phyloP scores from a whole-genome alignment of 2,113 vertebrate species.

The Ancistrus triradiatus region DNA sequence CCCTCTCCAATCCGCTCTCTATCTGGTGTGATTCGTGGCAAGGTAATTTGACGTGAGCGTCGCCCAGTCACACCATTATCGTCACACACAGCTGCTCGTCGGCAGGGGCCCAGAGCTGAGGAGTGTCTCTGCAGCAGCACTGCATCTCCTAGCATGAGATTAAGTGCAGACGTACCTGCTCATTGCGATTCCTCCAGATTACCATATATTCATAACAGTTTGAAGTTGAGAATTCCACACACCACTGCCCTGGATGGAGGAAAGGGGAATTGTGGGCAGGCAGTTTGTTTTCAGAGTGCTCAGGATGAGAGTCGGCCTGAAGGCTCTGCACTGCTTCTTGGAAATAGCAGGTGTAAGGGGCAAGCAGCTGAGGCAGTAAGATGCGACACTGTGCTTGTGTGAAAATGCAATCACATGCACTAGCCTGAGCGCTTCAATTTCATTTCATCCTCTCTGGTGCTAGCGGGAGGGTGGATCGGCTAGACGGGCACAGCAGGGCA shows the following conservation, averaged over 20 bases:
- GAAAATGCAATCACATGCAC: constrained; percentile 60
- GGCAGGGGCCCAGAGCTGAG: constrained; percentile 16
- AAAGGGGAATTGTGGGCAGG: constrained; percentile 73
- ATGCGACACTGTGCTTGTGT: constrained; percentile 37
- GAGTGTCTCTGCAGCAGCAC: constrained; percentile 14
- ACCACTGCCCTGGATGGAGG: constrained; percentile 65
- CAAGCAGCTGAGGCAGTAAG: constrained; percentile 14
- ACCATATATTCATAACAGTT: constrained; percentile 85
- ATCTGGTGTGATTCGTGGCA: constrained; percentile 36
- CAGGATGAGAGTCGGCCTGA: constrained; percentile 62
- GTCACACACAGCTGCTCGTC: constrained; percentile 70
- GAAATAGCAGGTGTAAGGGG: constrained; percentile 59
- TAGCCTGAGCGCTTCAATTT: constrained; percentile 51
- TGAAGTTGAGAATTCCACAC: constrained; percentile 73
- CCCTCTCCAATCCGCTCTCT: constrained; percentile 30
- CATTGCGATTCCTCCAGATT: constrained; percentile 82
- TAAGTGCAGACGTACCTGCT: constrained; percentile 82
- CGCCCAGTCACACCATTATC: constrained; percentile 57
- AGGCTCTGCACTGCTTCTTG: constrained; percentile 67
- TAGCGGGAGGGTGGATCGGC: constrained; percentile 49
- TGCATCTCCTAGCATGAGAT: constrained; percentile 69
- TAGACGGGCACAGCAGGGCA: constrained; percentile 16
- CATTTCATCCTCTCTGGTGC: constrained; percentile 54
- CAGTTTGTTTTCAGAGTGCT: constrained; percentile 76
- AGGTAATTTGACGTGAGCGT: constrained; percentile 57